Conservation (phyloP, 2,797 vertebrate genomes). For the Manis javanica region DNA sequence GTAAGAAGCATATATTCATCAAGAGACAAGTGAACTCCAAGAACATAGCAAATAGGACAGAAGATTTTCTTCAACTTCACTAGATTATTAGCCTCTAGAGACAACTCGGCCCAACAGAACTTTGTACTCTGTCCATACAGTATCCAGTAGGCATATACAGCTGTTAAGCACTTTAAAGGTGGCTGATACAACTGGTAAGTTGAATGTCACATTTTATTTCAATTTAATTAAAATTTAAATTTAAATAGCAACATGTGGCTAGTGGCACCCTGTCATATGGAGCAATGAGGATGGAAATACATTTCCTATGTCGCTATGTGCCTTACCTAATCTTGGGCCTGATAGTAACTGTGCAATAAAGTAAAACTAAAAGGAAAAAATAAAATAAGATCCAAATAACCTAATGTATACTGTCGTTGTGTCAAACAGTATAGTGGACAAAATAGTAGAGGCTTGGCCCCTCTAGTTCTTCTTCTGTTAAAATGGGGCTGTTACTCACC, state of each 20-base stretch:
- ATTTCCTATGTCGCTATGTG: not conserved
- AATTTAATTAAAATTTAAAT: slow-evolving; percentile 6
- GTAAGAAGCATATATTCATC: not conserved
- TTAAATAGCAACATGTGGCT: not conserved
- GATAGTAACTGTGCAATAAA: not conserved
- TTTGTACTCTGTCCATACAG: not conserved
- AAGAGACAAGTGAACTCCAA: slow-evolving; percentile 23
- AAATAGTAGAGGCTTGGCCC: not conserved
- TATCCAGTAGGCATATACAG: not conserved
- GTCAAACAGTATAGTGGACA: not conserved
- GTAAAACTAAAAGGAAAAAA: slow-evolving; percentile 9
- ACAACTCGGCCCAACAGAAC: not conserved
- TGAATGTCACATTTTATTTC: not conserved
- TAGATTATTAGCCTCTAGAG: not conserved
- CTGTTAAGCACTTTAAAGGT: not conserved
- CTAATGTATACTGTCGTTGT: not conserved
- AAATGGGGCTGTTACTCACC: not conserved
- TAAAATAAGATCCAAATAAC: slow-evolving; percentile 11
- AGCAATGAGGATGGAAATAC: not conserved
- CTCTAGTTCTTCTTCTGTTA: not conserved
- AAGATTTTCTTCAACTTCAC: slow-evolving; percentile 22
- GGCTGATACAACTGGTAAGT: not conserved
- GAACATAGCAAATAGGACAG: not conserved
- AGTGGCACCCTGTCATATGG: not conserved
- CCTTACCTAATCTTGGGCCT: not conserved